phyloP scores from a whole-genome alignment of 35 echinoderm and acorn worm species.

The Apostichopus parvimensis region DNA sequence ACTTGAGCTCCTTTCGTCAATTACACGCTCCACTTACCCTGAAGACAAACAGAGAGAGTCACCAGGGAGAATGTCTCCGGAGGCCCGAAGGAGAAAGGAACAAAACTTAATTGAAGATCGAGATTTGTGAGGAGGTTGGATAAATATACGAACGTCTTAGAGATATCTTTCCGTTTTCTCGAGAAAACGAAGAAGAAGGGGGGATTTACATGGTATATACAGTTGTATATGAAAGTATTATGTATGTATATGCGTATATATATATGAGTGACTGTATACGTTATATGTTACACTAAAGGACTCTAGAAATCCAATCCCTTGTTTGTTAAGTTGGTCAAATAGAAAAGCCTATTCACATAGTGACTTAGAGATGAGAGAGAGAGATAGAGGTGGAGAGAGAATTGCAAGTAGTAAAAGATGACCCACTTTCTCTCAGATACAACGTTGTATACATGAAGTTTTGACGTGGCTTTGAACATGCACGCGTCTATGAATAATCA shows the following conservation, averaged over 20 bases:
- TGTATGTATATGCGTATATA: too few relatives aligned
- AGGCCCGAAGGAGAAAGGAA: neutral
- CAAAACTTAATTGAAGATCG: slow-evolving; percentile 10
- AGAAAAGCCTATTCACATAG: too few relatives aligned
- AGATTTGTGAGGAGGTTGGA: neutral
- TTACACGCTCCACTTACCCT: slow-evolving; percentile 29
- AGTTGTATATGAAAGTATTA: too few relatives aligned
- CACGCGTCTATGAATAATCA: neutral
- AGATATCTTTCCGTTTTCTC: neutral
- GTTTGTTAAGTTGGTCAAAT: too few relatives aligned
- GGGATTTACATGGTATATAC: neutral
- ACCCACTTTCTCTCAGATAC: neutral
- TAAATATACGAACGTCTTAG: neutral
- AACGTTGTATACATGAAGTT: neutral
- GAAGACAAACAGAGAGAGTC: slow-evolving; percentile 12
- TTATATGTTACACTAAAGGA: too few relatives aligned
- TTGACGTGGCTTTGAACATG: neutral
- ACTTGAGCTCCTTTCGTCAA: slow-evolving; percentile 22
- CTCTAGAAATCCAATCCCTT: too few relatives aligned
- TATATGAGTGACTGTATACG: too few relatives aligned
- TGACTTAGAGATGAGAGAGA: too few relatives aligned
- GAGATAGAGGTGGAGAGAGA: too few relatives aligned
- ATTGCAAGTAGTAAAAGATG: neutral
- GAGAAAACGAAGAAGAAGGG: neutral
- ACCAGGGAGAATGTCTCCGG: neutral